phyloP scores from a whole-genome alignment of 2,888 invertebrate species.

The Trachelus troglodyta region DNA sequence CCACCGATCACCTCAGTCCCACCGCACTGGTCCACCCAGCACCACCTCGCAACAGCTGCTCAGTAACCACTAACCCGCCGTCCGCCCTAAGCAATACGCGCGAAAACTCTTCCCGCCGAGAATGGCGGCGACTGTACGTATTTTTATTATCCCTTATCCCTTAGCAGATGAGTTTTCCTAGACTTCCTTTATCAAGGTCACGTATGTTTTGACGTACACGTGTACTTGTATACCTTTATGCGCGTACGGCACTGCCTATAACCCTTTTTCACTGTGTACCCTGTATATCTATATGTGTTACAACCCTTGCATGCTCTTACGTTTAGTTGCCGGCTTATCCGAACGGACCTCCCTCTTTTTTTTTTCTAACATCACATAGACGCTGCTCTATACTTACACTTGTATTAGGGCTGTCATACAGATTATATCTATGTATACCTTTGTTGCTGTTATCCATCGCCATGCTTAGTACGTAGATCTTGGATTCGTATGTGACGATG shows the following conservation, averaged over 20 bases:
- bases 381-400: not conserved
- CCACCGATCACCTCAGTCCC: conserved; percentile 66
- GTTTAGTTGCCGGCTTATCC: not conserved
- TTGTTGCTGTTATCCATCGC: not conserved
- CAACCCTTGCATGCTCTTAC: not conserved
- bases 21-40: conserved; percentile 71
- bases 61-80: conserved; percentile 71
- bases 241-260: not conserved
- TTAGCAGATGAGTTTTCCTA: not conserved
- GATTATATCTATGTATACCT: not conserved
- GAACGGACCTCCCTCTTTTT: not conserved
- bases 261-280: not conserved
- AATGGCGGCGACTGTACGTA: conserved; percentile 51
- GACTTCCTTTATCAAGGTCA: not conserved
- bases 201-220: not conserved
- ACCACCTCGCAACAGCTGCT: conserved; percentile 72
- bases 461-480: conserved; percentile 21
- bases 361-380: not conserved
- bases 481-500: conserved; percentile 23
- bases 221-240: not conserved
- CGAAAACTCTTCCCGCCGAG: conserved; percentile 47
- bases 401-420: not conserved
- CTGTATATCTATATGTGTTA: not conserved
- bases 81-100: conserved; percentile 63
- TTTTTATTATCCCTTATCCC: conserved; percentile 24